Percentiles rank a stretch among this genome's conserved stretches.
These are phyloP conservation scores for Tuta absoluta DNA, from an alignment of 2,888 invertebrate species.

Conservation along the genomic window DNA sequence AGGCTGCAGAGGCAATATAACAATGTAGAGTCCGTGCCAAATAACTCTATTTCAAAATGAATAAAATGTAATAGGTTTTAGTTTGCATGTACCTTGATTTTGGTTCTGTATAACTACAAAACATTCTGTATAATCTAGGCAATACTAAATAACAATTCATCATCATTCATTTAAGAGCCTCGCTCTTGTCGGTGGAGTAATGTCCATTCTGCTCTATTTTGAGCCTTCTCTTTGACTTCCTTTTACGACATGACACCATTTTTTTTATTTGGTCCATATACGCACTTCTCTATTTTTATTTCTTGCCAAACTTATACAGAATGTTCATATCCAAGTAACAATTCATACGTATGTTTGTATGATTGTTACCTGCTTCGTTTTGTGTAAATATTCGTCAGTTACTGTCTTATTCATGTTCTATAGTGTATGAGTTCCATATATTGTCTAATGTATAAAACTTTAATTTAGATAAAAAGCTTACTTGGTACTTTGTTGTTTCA, in stretches of 20 bases:
- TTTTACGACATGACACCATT: too few species aligned
- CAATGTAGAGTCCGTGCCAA: constrained; percentile 45
- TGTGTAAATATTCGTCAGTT: constrained; percentile 61
- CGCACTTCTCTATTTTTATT: neutral
- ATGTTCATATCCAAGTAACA: constrained; percentile 5
- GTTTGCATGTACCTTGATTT: constrained; percentile 15
- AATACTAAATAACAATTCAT: too few species aligned
- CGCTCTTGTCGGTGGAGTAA: too few species aligned
- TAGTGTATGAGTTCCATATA: constrained; percentile 67
- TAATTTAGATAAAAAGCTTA: constrained; percentile 77
- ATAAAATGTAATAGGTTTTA: constrained; percentile 14
- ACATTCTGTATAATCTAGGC: constrained; percentile 17
- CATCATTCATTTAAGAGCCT: too few species aligned
- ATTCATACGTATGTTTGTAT: constrained; percentile 7
- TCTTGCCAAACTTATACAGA: neutral
- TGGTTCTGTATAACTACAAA: constrained; percentile 6
- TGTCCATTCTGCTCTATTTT: too few species aligned
- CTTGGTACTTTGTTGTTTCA: constrained; percentile 67
- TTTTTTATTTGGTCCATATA: too few species aligned
- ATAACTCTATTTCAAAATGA: constrained; percentile 33
- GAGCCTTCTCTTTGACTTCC: too few species aligned
- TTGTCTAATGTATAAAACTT: constrained; percentile 69
- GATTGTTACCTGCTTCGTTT: constrained; percentile 28
- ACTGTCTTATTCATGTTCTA: constrained; percentile 55
- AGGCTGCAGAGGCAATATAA: constrained; percentile 64